Conservation (phyloP, 1,140 invertebrate genomes). For the Drosophila triauraria region DNA sequence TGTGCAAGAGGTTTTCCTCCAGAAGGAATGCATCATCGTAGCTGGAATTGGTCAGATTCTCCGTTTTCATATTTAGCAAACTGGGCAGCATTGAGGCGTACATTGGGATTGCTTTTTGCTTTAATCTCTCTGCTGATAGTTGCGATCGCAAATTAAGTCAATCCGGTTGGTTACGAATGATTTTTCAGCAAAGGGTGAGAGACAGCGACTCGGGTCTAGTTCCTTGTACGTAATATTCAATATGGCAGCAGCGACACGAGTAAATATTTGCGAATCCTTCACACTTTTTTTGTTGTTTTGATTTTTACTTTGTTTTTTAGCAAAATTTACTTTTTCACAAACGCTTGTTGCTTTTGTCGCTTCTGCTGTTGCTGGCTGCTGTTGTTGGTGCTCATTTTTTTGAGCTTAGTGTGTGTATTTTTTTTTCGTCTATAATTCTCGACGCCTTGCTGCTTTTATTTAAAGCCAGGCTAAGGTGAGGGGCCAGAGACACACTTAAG, state of each 20-base stretch:
- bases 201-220: slow-evolving; percentile 1
- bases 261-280: slow-evolving; percentile 75
- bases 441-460: slow-evolving; percentile 19
- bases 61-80: slow-evolving; percentile 83
- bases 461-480: slow-evolving; percentile 38
- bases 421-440: slow-evolving; percentile 41
- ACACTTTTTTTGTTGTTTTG: slow-evolving; percentile 51
- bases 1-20: slow-evolving; percentile 79
- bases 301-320: neutral
- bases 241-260: slow-evolving; percentile 14
- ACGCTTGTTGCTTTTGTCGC: slow-evolving; percentile 49
- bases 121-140: slow-evolving; percentile 30
- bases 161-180: slow-evolving; percentile 23
- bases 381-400: slow-evolving; percentile 51
- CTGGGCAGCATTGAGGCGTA: slow-evolving; percentile 76
- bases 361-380: slow-evolving; percentile 31
- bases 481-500: slow-evolving; percentile 63
- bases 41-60: slow-evolving; percentile 73
- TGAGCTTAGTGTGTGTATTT: neutral
- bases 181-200: neutral
- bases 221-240: slow-evolving; percentile 26
- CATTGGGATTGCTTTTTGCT: slow-evolving; percentile 42
- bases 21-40: slow-evolving; percentile 77
- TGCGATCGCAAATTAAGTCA: slow-evolving; percentile 7
- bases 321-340: slow-evolving; percentile 66